Percentiles rank a stretch among this genome's conserved stretches.
These are phyloP conservation scores for Hydropsyche betteni DNA, from an alignment of 2,888 invertebrate species.

Conservation along the genomic window DNA sequence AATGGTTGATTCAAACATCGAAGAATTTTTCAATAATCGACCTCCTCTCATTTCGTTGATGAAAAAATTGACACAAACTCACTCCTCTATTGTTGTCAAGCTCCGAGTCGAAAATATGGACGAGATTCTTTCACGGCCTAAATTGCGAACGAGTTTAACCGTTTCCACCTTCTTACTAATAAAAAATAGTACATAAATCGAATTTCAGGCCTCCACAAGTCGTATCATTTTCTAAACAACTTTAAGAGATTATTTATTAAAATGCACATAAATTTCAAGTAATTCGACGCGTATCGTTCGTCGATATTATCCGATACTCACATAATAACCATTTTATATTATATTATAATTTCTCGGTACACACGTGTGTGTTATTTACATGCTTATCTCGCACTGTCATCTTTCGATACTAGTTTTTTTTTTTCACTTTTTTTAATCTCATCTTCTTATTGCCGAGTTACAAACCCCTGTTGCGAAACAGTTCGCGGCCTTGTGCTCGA, in stretches of 20 bases:
- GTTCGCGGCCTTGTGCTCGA: conserved; percentile 41
- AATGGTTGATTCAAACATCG: conserved; percentile 5
- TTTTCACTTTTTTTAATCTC: neutral
- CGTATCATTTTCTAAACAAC: neutral
- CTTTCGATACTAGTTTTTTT: neutral
- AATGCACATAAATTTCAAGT: no score
- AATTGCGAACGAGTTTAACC: conserved; percentile 34
- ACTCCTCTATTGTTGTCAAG: conserved; percentile 31
- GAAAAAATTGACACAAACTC: conserved; percentile 10
- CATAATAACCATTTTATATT: conserved; percentile 5
- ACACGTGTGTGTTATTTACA: neutral
- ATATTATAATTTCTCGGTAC: conserved; percentile 8
- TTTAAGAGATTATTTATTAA: no score
- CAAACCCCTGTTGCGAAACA: conserved; percentile 27
- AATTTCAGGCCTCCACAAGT: conserved; percentile 3
- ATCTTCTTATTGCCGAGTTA: neutral
- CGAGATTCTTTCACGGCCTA: conserved; percentile 39
- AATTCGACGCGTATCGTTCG: no score
- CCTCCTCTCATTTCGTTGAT: neutral
- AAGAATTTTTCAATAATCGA: conserved; percentile 24
- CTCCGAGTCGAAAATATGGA: conserved; percentile 29
- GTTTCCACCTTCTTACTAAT: conserved; percentile 23
- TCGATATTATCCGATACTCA: neutral
- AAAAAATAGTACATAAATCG: conserved; percentile 9
- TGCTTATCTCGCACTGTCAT: conserved; percentile 21